Evolutionary conservation across 2,888 invertebrate species (phyloP).

Genomic region (Parnassius mnemosyne): DNA sequence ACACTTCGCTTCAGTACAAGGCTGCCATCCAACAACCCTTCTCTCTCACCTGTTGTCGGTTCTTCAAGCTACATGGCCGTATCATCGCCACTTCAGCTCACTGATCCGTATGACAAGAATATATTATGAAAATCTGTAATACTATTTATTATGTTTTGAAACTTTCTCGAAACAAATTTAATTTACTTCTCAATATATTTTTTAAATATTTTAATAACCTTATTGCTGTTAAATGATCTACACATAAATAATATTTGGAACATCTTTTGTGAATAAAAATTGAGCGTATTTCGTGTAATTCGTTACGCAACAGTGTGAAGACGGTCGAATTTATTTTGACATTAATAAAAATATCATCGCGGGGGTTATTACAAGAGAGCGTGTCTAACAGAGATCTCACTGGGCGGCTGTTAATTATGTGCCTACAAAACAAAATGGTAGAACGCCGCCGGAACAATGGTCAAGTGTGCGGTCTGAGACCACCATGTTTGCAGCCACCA

Average conservation of each 20-base stretch:
- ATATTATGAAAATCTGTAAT: too few species aligned
- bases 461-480: slow-evolving; percentile 70
- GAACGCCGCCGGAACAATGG: slow-evolving; percentile 65
- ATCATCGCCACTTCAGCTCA: too few species aligned
- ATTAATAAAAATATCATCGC: slow-evolving; percentile 80
- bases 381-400: slow-evolving; percentile 78
- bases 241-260: neutral
- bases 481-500: slow-evolving; percentile 51
- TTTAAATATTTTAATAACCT: too few species aligned
- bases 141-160: too few species aligned
- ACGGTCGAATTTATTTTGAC: slow-evolving; percentile 71
- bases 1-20: too few species aligned
- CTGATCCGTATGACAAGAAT: too few species aligned
- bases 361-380: slow-evolving; percentile 76
- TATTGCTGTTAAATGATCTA: too few species aligned
- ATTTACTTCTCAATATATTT: too few species aligned
- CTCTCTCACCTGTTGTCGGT: too few species aligned
- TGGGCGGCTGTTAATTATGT: slow-evolving; percentile 79
- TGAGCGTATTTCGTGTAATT: slow-evolving; percentile 20
- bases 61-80: too few species aligned
- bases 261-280: neutral
- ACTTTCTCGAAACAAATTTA: too few species aligned
- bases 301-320: slow-evolving; percentile 54
- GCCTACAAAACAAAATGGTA: slow-evolving; percentile 73
- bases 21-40: too few species aligned